Base-by-base conservation (phyloP, 2,888 invertebrate genomes). In the Chrysodeixis includens region DNA sequence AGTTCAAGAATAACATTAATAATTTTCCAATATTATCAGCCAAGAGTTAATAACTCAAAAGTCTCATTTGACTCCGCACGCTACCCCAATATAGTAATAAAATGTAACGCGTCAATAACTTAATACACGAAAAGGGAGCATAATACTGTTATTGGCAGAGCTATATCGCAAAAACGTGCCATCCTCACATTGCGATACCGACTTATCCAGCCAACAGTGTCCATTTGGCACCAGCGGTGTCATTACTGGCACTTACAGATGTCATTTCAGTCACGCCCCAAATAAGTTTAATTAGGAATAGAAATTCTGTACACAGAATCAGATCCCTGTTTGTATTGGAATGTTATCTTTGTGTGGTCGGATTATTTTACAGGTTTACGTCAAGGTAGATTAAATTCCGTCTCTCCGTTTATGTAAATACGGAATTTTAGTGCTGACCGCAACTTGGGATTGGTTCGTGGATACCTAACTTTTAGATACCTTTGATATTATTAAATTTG, bases 261-360 rank as follows among this genome's bases (percentile, higher is more conserved):
- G 81, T 84, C 84, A 83, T 79, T 82, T 86, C 74, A 82, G 83
- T 82, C 81, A 79, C 81, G 84, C 81, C 77, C 82, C 81, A 71
- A 86, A 87, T 84, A 86, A 84, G 81, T 84, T 83, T 86, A 87
- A 87, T 87, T 86, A 84, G 83, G 79, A 82, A 83, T 79, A 82
- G 79, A 78, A 84, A 87, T 87, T 86, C 86, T 49, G 65, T 59
- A 69, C 70, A 67, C 67, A 68, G 61, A 69, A 67, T 40, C 40
- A n/a, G 35, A 35, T 35, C 40, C 35, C 53, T 61, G 66, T 64
- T 72, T 61, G 62, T 81, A 82, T 82, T 53, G 67, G 63, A 70
- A 68, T 72, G 69, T 64, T 75, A 78, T 75, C 62, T 72, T 67
- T 61, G 64, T 55, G 65, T 54, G 57, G 70, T 55, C 63, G 49